Evolutionary conservation across 2,888 invertebrate genomes (phyloP).

Genomic region (Pristionchus entomophagus): DNA sequence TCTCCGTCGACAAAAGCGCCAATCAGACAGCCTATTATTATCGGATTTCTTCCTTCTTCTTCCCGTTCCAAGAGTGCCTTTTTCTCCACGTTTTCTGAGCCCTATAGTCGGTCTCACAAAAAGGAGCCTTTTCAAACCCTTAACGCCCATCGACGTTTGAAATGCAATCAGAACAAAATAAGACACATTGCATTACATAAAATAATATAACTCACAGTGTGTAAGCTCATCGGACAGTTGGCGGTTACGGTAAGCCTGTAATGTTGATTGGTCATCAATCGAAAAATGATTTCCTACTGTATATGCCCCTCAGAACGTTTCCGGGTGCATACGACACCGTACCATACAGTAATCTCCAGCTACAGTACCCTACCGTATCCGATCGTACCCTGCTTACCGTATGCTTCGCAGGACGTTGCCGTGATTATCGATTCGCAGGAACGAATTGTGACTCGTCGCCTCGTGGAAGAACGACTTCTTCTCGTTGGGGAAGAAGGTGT

Average conservation of each 20-base stretch:
- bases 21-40: constrained; percentile 28
- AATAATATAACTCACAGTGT: constrained; percentile 63
- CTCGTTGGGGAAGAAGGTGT: constrained; percentile 75
- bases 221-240: constrained; percentile 75
- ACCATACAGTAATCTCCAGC: neutral
- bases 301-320: too few species aligned
- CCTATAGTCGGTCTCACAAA: too few species aligned
- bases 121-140: too few species aligned
- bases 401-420: constrained; percentile 75
- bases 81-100: too few species aligned
- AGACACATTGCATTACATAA: too few species aligned
- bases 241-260: constrained; percentile 74
- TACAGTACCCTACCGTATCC: neutral
- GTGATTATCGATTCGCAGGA: constrained; percentile 73
- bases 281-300: too few species aligned
- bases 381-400: constrained; percentile 52
- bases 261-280: neutral
- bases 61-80: too few species aligned
- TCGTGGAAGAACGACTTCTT: constrained; percentile 75
- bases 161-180: too few species aligned
- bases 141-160: too few species aligned
- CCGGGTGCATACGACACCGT: too few species aligned
- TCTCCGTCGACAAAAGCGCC: neutral
- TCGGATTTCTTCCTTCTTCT: neutral
- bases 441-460: constrained; percentile 75